Evolutionary conservation across 2,888 invertebrate genomes (phyloP).

Genomic region (Quadriops clusia): DNA sequence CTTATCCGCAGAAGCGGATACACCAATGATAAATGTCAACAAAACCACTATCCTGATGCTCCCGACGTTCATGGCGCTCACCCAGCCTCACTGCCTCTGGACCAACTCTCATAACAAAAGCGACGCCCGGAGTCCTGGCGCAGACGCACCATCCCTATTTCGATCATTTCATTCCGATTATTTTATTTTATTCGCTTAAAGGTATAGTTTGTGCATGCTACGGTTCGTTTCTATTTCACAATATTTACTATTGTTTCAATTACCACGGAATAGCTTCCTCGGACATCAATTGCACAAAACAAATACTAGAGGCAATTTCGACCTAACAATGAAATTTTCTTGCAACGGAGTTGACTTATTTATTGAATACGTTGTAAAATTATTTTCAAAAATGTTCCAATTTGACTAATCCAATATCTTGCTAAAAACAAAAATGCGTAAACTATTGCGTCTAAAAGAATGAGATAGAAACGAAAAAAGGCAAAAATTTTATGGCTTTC

Average conservation of each 20-base stretch:
- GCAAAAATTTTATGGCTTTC: too few species aligned
- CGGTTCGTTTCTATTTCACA: background rate
- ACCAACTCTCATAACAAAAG: conserved; percentile 29
- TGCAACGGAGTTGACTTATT: too few species aligned
- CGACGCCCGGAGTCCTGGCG: conserved; percentile 30
- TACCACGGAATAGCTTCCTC: background rate
- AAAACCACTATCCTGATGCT: conserved; percentile 24
- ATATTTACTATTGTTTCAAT: background rate
- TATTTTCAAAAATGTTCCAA: too few species aligned
- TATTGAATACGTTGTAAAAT: too few species aligned
- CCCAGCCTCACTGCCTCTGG: conserved; percentile 33
- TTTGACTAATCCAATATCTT: too few species aligned
- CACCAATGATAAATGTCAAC: conserved; percentile 23
- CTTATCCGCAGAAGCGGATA: conserved; percentile 29
- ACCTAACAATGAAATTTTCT: too few species aligned
- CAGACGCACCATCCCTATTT: conserved; percentile 21
- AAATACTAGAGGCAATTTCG: too few species aligned
- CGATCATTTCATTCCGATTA: conserved; percentile 23
- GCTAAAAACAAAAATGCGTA: too few species aligned
- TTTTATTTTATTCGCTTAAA: conserved; percentile 9
- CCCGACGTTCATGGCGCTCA: conserved; percentile 28
- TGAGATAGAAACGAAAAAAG: too few species aligned
- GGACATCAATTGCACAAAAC: too few species aligned
- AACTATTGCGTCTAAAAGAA: too few species aligned
- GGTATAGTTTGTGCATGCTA: background rate